Base-by-base conservation (phyloP, 2,797 vertebrate genomes). In the Diglossa cyanea region DNA sequence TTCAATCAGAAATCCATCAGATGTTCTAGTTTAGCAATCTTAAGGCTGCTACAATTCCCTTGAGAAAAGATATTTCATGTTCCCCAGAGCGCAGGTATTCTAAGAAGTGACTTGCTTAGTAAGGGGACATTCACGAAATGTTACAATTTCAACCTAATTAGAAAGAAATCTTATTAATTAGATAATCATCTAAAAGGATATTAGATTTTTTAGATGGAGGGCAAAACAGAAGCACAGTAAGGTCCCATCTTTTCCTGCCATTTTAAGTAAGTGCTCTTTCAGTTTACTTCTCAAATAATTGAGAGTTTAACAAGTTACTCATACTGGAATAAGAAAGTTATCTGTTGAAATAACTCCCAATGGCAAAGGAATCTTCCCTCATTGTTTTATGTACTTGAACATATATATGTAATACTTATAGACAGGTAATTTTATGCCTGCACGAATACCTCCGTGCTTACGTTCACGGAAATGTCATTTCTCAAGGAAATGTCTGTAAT, bases 111-210 rank as follows among this genome's bases (percentile, higher is more conserved):
- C 80, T 97, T 94, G 93, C 54, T 96, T 87, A 95, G 79, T 53
- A 96, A 89, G 87, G 72, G 94, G 94, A 96, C 93, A 89, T 93
- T 90, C 68, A 92, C 2, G 1, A 97, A 96, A 97, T 95, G 89
- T 86, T 97, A 93, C 86, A 60, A 96, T 95, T 97, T 96, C 94
- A 97, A 97, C 90, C 91, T 97, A 96, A 93, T 96, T 97, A 96
- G 90, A 95, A 94, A 93, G 75, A 95, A 96, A 95, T 92, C 53
- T 90, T 90, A 94, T 91, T 97, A 97, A 97, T 96, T 96, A 96
- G 94, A 86, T 90, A 97, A 96, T 95, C 74, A 95, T 71, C 87
- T 72, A 83, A 95, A 91, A 72, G 75, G 86, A 90, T 94, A 95
- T 85, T 90, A 87, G 63, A 90, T 87, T 94, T 93, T 93, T 93